Evolutionary conservation across 2,113 vertebrate species (phyloP), one percentile per base, ranked within the genome.

Genomic region (Alethe diademata): DNA sequence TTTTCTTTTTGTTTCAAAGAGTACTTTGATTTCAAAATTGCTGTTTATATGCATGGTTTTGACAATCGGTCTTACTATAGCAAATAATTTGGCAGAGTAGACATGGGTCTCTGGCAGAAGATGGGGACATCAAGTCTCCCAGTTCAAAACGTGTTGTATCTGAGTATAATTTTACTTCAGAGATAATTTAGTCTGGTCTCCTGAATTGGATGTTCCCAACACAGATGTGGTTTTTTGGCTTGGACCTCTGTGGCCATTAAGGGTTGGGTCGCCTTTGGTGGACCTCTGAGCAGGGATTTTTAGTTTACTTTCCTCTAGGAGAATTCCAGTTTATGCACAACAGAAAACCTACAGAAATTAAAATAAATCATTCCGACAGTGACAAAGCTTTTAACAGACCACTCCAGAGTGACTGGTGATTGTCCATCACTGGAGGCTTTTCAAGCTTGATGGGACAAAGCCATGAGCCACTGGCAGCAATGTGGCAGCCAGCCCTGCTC

Each of bases 381-480:
- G 43, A 23, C 48, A 75, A 48, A 82, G 58, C 40, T 20, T 79
- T 86, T 71, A 79, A 48, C 5, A 31, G 78, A 42, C 43, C n/a
- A 62, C 66, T 38, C 19, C 12, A 56, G 71, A 78, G 36, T 51
- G 72, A 12, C 26, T 69, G 38, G 38, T 85, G 70, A 56, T 15
- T 51, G 36, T 82, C 14, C 12, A 10, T 75, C 40, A 4, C 14
- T 75, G 66, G 43, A 67, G 51, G 14, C 33, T 19, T 79, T 4
- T 3, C 42, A 43, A 60, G 19, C 51, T 60, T 71, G 43, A 4
- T 7, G 7, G 23, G 53, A 58, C 47, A 47, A 58, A 90, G 66
- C 57, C 16, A 0, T 6, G 65, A 81, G 80, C 20, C 14, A 0
- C 15, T 18, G 22, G 36, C 17, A 56, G 60, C 22, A 1, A 0